Evolutionary conservation across 2,888 invertebrate species (phyloP).

Genomic region (Parnassius apollo): DNA sequence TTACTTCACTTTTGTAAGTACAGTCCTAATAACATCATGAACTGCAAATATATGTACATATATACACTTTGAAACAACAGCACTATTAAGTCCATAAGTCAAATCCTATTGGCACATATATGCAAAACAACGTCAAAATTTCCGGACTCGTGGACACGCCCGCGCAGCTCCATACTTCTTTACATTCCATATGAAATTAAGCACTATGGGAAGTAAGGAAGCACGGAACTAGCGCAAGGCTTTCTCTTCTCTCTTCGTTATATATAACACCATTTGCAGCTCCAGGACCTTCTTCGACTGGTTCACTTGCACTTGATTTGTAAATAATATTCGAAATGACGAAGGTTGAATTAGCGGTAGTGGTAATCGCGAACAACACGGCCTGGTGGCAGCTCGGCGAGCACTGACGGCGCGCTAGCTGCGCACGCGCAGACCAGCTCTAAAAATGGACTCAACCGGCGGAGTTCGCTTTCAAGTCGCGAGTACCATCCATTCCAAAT

Average conservation of each 20-base stretch:
- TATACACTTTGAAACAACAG: conserved; percentile 34
- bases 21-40: neutral
- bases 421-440: conserved; percentile 80
- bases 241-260: conserved; percentile 57
- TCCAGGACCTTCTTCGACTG: conserved; percentile 4
- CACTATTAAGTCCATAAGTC: conserved; percentile 35
- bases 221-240: conserved; percentile 91
- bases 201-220: conserved; percentile 97
- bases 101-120: conserved; percentile 44
- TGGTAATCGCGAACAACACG: conserved; percentile 71
- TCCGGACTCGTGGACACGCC: conserved; percentile 47
- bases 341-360: conserved; percentile 37
- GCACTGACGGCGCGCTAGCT: conserved; percentile 71
- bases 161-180: conserved; percentile 95
- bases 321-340: too few species aligned
- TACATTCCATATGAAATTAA: conserved; percentile 95
- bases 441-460: conserved; percentile 79
- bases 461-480: conserved; percentile 78
- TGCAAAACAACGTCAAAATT: conserved; percentile 44
- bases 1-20: neutral
- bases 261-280: conserved; percentile 13
- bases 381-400: conserved; percentile 71
- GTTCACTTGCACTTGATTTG: neutral
- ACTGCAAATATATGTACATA: neutral
- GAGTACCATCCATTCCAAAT: conserved; percentile 86